These are phyloP conservation scores for Sanderia malayensis DNA, from an alignment of 30 jellyfish, hydroid and myxozoan species.

Conservation along the genomic window DNA sequence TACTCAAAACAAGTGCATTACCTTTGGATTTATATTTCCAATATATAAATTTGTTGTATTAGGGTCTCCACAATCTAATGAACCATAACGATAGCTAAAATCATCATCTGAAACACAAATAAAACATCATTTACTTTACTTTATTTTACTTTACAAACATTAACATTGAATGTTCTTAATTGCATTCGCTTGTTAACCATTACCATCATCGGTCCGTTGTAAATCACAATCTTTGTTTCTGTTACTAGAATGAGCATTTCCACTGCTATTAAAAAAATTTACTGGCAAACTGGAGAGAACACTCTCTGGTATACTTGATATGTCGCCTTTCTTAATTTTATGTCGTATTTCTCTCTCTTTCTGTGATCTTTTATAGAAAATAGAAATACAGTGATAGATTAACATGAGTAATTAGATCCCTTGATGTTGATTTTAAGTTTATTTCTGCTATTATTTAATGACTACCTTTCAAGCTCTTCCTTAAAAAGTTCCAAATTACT, in stretches of 20 bases:
- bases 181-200: too few relatives aligned
- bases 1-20: background rate
- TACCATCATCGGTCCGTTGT: constrained; percentile 36
- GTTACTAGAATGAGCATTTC: constrained; percentile 21
- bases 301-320: constrained; percentile 84
- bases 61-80: constrained; percentile 90
- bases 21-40: constrained; percentile 95
- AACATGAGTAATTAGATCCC: too few relatives aligned
- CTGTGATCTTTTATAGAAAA: constrained; percentile 80
- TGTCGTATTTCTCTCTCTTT: constrained; percentile 89
- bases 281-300: constrained; percentile 72
- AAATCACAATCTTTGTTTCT: constrained; percentile 19
- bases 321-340: constrained; percentile 79
- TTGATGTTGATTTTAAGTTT: too few relatives aligned
- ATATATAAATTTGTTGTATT: constrained; percentile 86
- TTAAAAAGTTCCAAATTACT: constrained; percentile 86
- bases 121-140: too few relatives aligned
- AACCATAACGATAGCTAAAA: constrained; percentile 41
- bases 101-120: constrained; percentile 51
- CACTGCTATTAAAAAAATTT: constrained; percentile 70
- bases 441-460: too few relatives aligned
- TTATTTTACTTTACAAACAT: too few relatives aligned
- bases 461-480: constrained; percentile 83
- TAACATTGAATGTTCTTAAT: too few relatives aligned
- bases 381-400: too few relatives aligned